Percentiles rank a stretch among this genome's conserved stretches.
Conservation (phyloP, 2,888 invertebrate genomes). For the Branchipolynoe longqiensis region DNA sequence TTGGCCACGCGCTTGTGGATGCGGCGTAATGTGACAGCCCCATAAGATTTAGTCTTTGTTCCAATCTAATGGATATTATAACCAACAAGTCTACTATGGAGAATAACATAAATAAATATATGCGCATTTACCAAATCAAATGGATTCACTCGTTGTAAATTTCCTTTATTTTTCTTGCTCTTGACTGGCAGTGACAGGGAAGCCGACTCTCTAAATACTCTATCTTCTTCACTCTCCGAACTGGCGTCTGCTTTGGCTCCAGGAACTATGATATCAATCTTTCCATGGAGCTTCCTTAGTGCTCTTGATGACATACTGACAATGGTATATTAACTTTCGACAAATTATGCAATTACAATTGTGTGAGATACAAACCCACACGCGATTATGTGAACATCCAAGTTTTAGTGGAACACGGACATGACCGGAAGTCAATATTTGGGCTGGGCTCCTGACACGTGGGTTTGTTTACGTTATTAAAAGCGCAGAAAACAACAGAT, state of each 20-base stretch:
- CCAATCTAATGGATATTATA: too few relatives aligned
- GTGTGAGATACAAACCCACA: not conserved
- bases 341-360: not conserved
- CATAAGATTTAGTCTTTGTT: too few relatives aligned
- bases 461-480: slow-evolving; percentile 39
- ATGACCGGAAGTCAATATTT: slow-evolving; percentile 18
- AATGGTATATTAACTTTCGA: not conserved
- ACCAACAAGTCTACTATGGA: too few relatives aligned
- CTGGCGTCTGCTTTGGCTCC: slow-evolving; percentile 59
- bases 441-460: slow-evolving; percentile 13
- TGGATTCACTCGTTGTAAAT: slow-evolving; percentile 70
- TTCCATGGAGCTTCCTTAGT: slow-evolving; percentile 72
- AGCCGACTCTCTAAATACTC: too few relatives aligned
- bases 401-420: not conserved
- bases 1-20: too few relatives aligned
- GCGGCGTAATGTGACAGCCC: too few relatives aligned
- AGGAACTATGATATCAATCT: slow-evolving; percentile 64
- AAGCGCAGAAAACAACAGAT: too few relatives aligned
- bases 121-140: slow-evolving; percentile 71
- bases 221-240: slow-evolving; percentile 45
- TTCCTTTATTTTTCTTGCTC: slow-evolving; percentile 60
- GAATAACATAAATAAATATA: not conserved
- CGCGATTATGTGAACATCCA: not conserved
- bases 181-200: too few relatives aligned
- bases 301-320: slow-evolving; percentile 75